phyloP scores from a whole-genome alignment of 1,140 invertebrate genomes.

The Drosophila nikananu region DNA sequence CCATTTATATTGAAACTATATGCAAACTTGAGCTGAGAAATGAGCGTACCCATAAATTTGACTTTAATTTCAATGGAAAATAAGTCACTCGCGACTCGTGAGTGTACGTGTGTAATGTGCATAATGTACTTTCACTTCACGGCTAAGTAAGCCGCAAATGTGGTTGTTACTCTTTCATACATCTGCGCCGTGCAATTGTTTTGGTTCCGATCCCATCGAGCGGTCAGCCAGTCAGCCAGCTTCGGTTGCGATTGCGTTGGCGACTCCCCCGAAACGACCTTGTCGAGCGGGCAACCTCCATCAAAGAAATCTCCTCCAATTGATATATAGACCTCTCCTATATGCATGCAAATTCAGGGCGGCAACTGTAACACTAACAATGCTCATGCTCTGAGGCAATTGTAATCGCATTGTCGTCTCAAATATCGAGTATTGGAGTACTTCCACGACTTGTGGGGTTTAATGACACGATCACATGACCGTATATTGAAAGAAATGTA shows the following conservation, averaged over 20 bases:
- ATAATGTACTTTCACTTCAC: conserved; percentile 79
- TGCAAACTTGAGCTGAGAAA: conserved; percentile 54
- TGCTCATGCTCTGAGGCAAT: conserved; percentile 49
- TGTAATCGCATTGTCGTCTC: conserved; percentile 54
- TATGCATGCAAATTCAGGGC: conserved; percentile 60
- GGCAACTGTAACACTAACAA: conserved; percentile 32
- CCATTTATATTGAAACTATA: conserved; percentile 74
- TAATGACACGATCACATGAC: conserved; percentile 69
- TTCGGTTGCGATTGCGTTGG: neutral
- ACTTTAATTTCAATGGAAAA: conserved; percentile 75
- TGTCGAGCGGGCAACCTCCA: conserved; percentile 39
- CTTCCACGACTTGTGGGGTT: conserved; percentile 46
- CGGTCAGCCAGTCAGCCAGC: conserved; percentile 45
- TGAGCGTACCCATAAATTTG: conserved; percentile 61
- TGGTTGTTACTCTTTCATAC: conserved; percentile 15
- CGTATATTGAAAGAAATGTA: conserved; percentile 7
- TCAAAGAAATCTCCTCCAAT: conserved; percentile 5
- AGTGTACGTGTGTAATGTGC: conserved; percentile 49
- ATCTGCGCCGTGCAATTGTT: conserved; percentile 31
- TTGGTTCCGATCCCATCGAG: conserved; percentile 58
- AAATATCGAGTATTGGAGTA: conserved; percentile 51
- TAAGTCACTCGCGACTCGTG: conserved; percentile 62
- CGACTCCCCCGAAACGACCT: conserved; percentile 52
- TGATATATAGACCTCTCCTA: neutral
- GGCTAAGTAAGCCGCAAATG: conserved; percentile 66